Conservation (phyloP, 2,888 invertebrate genomes). For the Bruchidius siliquastri region DNA sequence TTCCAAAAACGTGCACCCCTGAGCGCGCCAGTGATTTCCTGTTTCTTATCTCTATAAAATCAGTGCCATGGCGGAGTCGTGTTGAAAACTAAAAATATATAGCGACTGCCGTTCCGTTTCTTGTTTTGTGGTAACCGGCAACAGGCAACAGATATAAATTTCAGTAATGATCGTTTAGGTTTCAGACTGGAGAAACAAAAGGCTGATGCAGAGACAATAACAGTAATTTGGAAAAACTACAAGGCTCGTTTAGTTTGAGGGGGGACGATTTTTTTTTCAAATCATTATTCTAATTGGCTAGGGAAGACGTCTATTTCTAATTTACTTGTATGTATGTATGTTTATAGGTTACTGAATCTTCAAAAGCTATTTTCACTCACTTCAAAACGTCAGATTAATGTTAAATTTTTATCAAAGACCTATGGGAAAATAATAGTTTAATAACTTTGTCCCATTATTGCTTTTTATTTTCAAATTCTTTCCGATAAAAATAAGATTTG, state of each 20-base stretch:
- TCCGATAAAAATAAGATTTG: too few relatives aligned
- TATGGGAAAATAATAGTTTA: too few relatives aligned
- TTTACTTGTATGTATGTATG: too few relatives aligned
- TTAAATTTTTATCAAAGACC: too few relatives aligned
- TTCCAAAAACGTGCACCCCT: too few relatives aligned
- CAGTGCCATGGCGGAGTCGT: neutral
- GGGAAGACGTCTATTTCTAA: too few relatives aligned
- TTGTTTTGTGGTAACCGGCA: neutral
- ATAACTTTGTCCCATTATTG: too few relatives aligned
- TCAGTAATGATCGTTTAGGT: neutral
- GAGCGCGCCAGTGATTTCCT: neutral
- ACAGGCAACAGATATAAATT: neutral
- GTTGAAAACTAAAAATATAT: neutral
- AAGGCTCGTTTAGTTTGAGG: neutral
- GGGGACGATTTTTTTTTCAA: neutral
- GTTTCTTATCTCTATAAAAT: neutral
- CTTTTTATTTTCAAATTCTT: too few relatives aligned
- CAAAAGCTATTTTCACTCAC: too few relatives aligned
- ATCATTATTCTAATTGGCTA: neutral
- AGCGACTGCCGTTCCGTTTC: neutral
- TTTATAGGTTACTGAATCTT: too few relatives aligned
- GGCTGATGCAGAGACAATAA: neutral
- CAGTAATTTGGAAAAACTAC: neutral
- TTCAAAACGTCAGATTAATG: too few relatives aligned
- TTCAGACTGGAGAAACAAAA: neutral